Conservation (phyloP, 2,113 vertebrate genomes). For the Gorsachius goisagi region DNA sequence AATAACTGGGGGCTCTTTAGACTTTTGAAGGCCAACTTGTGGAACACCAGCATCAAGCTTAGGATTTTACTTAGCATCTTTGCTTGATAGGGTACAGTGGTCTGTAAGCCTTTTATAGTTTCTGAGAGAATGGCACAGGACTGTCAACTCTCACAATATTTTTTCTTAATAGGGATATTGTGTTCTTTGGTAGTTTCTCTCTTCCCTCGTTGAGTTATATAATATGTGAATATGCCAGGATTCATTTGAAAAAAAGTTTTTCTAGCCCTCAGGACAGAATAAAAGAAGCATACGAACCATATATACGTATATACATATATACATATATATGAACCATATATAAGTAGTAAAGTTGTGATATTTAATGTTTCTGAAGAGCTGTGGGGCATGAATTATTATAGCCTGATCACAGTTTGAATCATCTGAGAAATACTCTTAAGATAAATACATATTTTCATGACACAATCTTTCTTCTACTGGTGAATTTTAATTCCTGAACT, state of each 20-base stretch:
- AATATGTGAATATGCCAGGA: not conserved
- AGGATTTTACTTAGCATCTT: not conserved
- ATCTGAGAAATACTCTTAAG: not conserved
- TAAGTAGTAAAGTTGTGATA: constrained; percentile 9
- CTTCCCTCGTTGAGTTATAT: not conserved
- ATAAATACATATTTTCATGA: constrained; percentile 1
- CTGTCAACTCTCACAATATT: not conserved
- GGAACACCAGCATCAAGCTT: not conserved
- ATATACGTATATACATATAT: no score
- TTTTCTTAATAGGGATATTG: not conserved
- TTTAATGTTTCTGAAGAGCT: constrained; percentile 5
- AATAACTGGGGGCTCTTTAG: not conserved
- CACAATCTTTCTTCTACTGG: not conserved
- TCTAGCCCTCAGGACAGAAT: not conserved
- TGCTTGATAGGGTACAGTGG: not conserved
- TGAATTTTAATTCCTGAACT: not conserved
- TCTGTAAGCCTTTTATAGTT: not conserved
- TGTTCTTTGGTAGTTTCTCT: not conserved
- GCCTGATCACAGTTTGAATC: not conserved
- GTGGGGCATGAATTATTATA: not conserved
- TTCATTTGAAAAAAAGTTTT: not conserved
- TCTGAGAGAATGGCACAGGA: not conserved
- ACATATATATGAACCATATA: not conserved
- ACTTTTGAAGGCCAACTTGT: not conserved
- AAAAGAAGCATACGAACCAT: not conserved